A percentile compares a stretch with the other conserved stretches of the same genome.
Evolutionary conservation across 2,113 vertebrate species (phyloP).

Genomic region (Alexandromys fortis): DNA sequence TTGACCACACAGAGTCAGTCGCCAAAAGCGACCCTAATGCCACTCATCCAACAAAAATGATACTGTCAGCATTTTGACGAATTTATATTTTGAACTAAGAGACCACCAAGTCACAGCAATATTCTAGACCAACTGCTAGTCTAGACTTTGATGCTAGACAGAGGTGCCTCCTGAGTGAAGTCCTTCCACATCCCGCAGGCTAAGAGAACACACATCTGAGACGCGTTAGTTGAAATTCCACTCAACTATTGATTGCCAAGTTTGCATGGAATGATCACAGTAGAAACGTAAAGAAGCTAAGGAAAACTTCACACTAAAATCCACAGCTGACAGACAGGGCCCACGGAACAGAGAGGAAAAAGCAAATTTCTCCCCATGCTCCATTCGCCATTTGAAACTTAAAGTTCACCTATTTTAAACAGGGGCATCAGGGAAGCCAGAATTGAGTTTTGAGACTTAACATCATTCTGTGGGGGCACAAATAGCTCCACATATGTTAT

Average conservation of each 20-base stretch:
- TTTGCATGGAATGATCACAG: slow-evolving; percentile 48
- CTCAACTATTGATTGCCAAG: slow-evolving; percentile 60
- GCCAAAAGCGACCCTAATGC: slow-evolving; percentile 47
- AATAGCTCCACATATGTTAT: background rate
- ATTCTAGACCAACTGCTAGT: slow-evolving; percentile 62
- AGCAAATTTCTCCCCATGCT: background rate
- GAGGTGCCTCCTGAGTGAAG: slow-evolving; percentile 71
- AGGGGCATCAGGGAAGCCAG: background rate
- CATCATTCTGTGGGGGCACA: background rate
- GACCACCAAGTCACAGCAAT: slow-evolving; percentile 50
- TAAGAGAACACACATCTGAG: slow-evolving; percentile 77
- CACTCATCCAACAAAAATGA: slow-evolving; percentile 57
- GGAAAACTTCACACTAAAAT: slow-evolving; percentile 57
- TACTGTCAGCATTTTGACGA: slow-evolving; percentile 64
- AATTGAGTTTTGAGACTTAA: background rate
- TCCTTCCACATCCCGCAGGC: slow-evolving; percentile 68
- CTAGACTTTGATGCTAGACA: slow-evolving; percentile 66
- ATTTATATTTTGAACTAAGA: slow-evolving; percentile 70
- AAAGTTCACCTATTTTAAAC: background rate
- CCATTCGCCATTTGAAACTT: background rate
- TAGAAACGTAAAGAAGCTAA: slow-evolving; percentile 53
- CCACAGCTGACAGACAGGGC: background rate
- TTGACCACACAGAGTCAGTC: slow-evolving; percentile 20
- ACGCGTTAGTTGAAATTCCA: slow-evolving; percentile 79
- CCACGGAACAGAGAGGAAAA: background rate